Conservation (phyloP, 2,113 vertebrate genomes). For the Syrrhaptes paradoxus region DNA sequence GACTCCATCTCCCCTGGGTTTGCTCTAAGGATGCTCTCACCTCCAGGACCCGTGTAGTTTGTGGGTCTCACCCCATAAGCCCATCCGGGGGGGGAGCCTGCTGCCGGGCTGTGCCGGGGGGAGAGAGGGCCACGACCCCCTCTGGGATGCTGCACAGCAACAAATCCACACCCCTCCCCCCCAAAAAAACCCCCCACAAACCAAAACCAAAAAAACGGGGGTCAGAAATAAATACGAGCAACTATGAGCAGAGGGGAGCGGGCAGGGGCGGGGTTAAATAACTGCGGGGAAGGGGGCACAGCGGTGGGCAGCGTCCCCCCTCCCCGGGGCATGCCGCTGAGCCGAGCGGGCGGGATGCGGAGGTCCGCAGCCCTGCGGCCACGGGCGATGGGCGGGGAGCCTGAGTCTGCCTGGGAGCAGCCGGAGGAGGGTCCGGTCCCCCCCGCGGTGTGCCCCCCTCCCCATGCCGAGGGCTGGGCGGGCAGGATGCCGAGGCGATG, state of each 20-base stretch:
- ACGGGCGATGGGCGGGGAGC: background rate
- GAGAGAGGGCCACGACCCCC: background rate
- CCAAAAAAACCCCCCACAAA: background rate
- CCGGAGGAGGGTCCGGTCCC: too few species aligned
- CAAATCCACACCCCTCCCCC: too few species aligned
- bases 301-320: too few species aligned
- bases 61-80: background rate
- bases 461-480: too few species aligned
- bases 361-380: background rate
- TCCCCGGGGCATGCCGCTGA: too few species aligned
- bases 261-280: background rate
- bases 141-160: background rate
- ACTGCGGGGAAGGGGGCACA: too few species aligned
- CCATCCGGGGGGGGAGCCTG: background rate
- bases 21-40: background rate
- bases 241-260: background rate
- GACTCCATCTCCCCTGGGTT: background rate
- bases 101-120: background rate
- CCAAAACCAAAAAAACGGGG: background rate
- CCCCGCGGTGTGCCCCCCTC: too few species aligned
- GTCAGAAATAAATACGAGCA: background rate
- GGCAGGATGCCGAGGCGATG: too few species aligned
- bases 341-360: too few species aligned
- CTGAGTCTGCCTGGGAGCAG: too few species aligned
- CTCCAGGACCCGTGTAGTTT: accelerated